Base-by-base conservation (phyloP, 2,113 vertebrate genomes). In the Salvelinus sp. region DNA sequence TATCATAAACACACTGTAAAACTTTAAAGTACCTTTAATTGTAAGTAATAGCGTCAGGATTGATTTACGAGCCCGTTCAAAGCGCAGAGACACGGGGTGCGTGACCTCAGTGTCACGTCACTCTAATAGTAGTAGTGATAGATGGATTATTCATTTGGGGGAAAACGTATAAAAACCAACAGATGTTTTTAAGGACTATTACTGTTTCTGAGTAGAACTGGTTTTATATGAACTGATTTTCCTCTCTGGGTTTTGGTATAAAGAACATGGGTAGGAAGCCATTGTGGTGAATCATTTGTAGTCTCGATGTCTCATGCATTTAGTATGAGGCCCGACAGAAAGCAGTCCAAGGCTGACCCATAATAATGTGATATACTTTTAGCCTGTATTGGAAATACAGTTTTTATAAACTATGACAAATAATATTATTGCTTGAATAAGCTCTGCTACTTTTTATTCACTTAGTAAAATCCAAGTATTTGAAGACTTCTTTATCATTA, bases 1-100 rank as follows among this genome's bases (percentile, higher is more conserved):
- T 91, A 93, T 94, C 94, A 94, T 94, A 94, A 95, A 95, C 93
- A 95, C 92, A 92, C 91, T 93, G 92, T 97, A 95, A 97, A 97
- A 95, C 85, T 95, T 94, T 93, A 22, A 95, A 94, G 90, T 86
- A 90, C 92, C 94, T 95, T 94, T 95, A 94, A 93, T 95, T 94
- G 92, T 92, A 95, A 94, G 94, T 94, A 95, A 94, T 92, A 93
- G 93, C 78, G 84, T 78, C 82, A 79, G 57, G 92, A 91, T 91
- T 95, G 95, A 97, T 96, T 96, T 96, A 95, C 90, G 80, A 89
- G 74, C 87, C 90, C 91, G 83, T 88, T 93, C 92, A 94, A 84
- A 91, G 88, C 78, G 75, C 72, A 78, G 80, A 85, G 87, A 89
- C 89, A 84, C 23, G 60, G 84, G 83, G 86, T 88, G 83, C 86